phyloP scores from a whole-genome alignment of 1,140 invertebrate genomes.

The Chelonus insularis region DNA sequence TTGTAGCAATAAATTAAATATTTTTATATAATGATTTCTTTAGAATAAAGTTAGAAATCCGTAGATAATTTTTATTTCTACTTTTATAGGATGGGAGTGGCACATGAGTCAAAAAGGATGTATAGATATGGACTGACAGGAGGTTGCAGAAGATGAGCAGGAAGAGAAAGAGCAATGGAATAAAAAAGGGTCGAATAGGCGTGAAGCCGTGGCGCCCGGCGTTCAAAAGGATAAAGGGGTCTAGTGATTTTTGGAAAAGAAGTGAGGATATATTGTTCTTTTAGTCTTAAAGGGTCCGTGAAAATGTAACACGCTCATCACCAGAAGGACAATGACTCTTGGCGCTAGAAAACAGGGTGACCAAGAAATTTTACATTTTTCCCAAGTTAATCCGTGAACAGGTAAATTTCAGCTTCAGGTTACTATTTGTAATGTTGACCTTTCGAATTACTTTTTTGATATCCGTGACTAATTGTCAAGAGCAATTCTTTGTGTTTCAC shows the following conservation, averaged over 20 bases:
- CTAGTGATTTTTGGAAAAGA: conserved; percentile 29
- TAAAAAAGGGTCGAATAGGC: conserved; percentile 34
- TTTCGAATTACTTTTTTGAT: not conserved
- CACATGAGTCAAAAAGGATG: not conserved
- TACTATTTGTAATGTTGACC: not conserved
- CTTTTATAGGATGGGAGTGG: conserved; percentile 18
- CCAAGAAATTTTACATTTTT: conserved; percentile 34
- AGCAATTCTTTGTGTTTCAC: no score
- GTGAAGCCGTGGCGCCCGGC: conserved; percentile 51
- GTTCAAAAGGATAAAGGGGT: conserved; percentile 39
- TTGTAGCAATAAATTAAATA: no score
- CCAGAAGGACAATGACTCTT: not conserved
- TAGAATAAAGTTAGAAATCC: no score
- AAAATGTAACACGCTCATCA: conserved; percentile 32
- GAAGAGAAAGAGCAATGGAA: conserved; percentile 28
- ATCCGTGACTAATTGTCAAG: conserved; percentile 1
- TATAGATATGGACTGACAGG: conserved; percentile 1
- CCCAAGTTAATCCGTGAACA: conserved; percentile 3
- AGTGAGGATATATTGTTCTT: conserved; percentile 4
- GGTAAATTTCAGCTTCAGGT: not conserved
- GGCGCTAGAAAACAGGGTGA: conserved; percentile 14
- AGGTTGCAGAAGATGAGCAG: conserved; percentile 23
- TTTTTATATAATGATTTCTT: no score
- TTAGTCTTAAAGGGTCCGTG: conserved; percentile 21
- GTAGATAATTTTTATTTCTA: conserved; percentile 24